Evolutionary conservation across 1,140 invertebrate genomes (phyloP).

Genomic region (Tenebrio molitor): DNA sequence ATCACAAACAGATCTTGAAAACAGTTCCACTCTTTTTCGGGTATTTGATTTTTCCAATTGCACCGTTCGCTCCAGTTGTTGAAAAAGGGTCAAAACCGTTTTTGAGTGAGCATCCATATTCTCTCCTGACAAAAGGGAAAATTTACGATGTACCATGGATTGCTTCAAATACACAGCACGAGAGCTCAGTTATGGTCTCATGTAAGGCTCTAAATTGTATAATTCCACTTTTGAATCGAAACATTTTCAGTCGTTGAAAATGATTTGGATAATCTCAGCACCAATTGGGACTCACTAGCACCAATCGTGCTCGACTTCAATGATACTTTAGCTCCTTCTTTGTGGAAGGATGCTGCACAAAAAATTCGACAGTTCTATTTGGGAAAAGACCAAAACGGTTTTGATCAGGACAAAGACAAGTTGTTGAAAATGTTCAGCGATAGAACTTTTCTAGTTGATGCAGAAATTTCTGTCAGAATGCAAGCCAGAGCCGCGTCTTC

Average conservation of each 20-base stretch:
- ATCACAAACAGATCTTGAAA: conserved; percentile 1
- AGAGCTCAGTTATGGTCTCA: conserved; percentile 61
- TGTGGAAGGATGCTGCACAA: conserved; percentile 62
- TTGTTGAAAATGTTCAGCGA: conserved; percentile 71
- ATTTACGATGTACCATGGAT: conserved; percentile 65
- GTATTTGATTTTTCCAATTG: conserved; percentile 60
- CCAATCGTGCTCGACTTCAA: background rate
- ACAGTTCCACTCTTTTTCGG: background rate
- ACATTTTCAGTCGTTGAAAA: conserved; percentile 50
- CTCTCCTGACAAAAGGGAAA: conserved; percentile 68
- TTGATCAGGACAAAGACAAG: conserved; percentile 62
- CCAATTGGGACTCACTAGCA: conserved; percentile 42
- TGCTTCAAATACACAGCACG: conserved; percentile 60
- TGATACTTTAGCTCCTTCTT: background rate
- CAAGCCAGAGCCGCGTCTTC: conserved; percentile 69
- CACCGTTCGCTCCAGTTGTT: conserved; percentile 60
- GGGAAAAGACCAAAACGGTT: background rate
- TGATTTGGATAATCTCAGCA: conserved; percentile 68
- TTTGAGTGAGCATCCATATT: conserved; percentile 69
- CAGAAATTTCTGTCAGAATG: conserved; percentile 69
- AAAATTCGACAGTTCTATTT: conserved; percentile 65
- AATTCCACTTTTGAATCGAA: too few relatives aligned
- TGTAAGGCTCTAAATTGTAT: conserved; percentile 26
- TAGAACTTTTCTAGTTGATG: conserved; percentile 70
- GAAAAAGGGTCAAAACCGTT: conserved; percentile 67